These are phyloP conservation scores for Synergus itoensis DNA, from an alignment of 2,888 invertebrate genomes.

Conservation along the genomic window DNA sequence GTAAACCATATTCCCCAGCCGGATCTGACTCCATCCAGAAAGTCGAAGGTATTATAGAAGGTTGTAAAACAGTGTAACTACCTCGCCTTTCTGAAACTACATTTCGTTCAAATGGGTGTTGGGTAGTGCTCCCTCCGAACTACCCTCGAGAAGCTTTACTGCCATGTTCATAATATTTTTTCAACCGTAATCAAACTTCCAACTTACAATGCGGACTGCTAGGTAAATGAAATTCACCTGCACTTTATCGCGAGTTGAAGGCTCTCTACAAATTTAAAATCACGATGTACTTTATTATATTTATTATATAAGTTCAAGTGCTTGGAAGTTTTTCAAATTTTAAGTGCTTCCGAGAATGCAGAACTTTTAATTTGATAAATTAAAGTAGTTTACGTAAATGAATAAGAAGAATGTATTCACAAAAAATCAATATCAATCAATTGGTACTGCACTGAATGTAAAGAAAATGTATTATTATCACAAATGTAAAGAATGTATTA, in stretches of 20 bases:
- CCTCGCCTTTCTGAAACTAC: conserved; percentile 1
- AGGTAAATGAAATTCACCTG: conserved; percentile 12
- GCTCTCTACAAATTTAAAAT: background rate
- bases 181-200: background rate
- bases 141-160: background rate
- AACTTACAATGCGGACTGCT: background rate
- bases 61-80: background rate
- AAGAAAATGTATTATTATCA: too few species aligned
- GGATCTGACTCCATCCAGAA: too few species aligned
- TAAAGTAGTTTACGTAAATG: background rate
- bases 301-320: background rate
- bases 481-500: too few species aligned
- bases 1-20: too few species aligned
- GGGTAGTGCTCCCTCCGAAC: background rate
- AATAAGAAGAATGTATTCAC: background rate
- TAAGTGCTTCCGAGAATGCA: background rate
- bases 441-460: background rate
- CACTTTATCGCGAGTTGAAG: background rate
- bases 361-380: conserved; percentile 17
- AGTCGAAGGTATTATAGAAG: background rate
- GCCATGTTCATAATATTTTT: conserved; percentile 11
- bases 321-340: background rate
- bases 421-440: background rate
- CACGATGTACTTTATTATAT: too few species aligned
- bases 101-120: background rate